phyloP scores from a whole-genome alignment of 2,113 vertebrate species.

The Toxostoma redivivum region DNA sequence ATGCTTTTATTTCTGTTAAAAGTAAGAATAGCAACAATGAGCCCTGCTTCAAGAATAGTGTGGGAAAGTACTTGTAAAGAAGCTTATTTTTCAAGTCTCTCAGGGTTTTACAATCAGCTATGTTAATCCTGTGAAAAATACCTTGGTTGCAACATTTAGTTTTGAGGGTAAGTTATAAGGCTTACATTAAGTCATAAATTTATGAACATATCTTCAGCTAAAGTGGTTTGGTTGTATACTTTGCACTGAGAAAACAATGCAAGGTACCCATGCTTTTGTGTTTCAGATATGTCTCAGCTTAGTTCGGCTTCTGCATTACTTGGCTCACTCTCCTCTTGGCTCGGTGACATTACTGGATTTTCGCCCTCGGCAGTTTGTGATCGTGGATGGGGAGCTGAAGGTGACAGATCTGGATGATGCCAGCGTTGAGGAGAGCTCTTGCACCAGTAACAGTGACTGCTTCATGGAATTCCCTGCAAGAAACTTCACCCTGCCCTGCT shows the following conservation, averaged over 20 bases:
- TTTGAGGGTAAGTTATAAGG: not conserved
- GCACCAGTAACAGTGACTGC: slow-evolving; percentile 72
- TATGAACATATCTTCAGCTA: not conserved
- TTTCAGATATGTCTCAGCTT: slow-evolving; percentile 86
- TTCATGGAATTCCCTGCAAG: slow-evolving; percentile 85
- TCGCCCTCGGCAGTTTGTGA: slow-evolving; percentile 88
- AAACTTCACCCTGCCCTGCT: slow-evolving; percentile 85
- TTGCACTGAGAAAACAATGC: not conserved
- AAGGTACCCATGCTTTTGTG: not conserved
- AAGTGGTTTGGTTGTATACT: not conserved
- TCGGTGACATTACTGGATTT: slow-evolving; percentile 88
- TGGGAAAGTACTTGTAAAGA: slow-evolving; percentile 43
- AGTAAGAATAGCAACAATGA: slow-evolving; percentile 22
- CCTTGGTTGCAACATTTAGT: not conserved
- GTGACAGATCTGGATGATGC: slow-evolving; percentile 88
- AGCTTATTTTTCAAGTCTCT: slow-evolving; percentile 43
- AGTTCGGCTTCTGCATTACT: slow-evolving; percentile 83
- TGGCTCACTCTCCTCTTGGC: slow-evolving; percentile 88
- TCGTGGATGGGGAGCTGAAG: slow-evolving; percentile 85
- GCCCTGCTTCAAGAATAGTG: not conserved
- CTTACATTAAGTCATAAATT: not conserved
- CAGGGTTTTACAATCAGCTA: slow-evolving; percentile 12
- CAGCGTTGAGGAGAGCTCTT: slow-evolving; percentile 80
- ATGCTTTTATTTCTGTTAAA: slow-evolving; percentile 37
- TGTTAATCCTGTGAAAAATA: slow-evolving; percentile 40